Percentiles rank a stretch among this genome's conserved stretches.
Conservation (phyloP, 2,797 vertebrate species). For the Sylvia borin region DNA sequence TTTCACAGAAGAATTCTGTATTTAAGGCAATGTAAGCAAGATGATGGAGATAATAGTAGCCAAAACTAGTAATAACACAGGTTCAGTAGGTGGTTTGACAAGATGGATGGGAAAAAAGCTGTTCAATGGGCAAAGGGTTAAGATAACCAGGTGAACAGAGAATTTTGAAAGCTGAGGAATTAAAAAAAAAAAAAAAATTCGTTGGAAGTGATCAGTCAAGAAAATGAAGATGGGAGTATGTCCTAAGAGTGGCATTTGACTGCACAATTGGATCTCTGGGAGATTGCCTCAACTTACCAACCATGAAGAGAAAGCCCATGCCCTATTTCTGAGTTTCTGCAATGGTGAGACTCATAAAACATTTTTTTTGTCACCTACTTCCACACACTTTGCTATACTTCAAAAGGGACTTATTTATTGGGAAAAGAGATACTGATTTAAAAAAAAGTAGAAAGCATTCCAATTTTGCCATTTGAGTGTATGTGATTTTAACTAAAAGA, state of each 20-base stretch:
- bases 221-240: background rate
- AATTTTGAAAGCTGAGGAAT: background rate
- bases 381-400: background rate
- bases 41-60: background rate
- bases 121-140: background rate
- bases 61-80: background rate
- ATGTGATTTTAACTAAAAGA: background rate
- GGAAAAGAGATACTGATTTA: background rate
- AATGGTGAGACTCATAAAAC: background rate
- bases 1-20: background rate
- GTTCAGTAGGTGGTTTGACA: background rate
- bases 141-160: background rate
- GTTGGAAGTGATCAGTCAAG: background rate
- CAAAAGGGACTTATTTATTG: background rate
- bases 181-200: background rate
- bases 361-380: background rate
- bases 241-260: background rate
- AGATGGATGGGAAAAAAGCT: background rate
- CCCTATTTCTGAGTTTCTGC: background rate
- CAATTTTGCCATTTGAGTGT: background rate
- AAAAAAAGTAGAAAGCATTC: background rate
- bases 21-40: background rate
- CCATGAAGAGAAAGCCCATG: background rate
- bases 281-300: background rate
- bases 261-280: background rate